Percentiles rank a stretch among this genome's conserved stretches.
These are phyloP conservation scores for Eupleurogrammus muticus DNA, from an alignment of 2,797 vertebrate genomes.

Conservation along the genomic window DNA sequence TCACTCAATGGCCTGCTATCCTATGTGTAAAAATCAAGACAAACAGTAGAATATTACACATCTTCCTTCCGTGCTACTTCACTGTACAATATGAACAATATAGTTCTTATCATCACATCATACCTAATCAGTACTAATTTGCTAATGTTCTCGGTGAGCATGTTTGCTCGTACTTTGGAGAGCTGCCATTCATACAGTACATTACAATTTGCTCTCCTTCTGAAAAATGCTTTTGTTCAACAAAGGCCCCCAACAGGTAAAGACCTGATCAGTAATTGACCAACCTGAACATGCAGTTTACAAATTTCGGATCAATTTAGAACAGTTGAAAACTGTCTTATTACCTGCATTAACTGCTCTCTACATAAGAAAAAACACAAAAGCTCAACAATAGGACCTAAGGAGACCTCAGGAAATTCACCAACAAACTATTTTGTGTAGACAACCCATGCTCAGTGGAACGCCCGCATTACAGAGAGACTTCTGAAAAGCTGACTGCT, in stretches of 20 bases:
- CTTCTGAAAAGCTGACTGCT: neutral
- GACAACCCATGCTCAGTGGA: neutral
- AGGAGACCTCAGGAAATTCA: too few relatives aligned
- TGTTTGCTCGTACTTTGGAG: neutral
- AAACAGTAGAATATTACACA: neutral
- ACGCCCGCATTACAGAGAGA: slow-evolving; percentile 2
- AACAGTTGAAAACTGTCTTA: neutral
- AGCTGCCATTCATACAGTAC: neutral
- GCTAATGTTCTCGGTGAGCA: slow-evolving; percentile 1
- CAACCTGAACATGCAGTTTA: neutral
- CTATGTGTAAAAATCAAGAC: too few relatives aligned
- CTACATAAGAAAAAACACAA: neutral
- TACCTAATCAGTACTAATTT: neutral
- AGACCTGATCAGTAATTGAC: neutral
- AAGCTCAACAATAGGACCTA: neutral
- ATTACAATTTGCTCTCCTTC: neutral
- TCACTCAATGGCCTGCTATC: too few relatives aligned
- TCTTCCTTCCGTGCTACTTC: neutral
- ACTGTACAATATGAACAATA: neutral
- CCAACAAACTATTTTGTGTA: neutral
- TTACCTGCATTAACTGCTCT: neutral
- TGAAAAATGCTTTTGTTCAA: neutral
- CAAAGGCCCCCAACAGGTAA: neutral
- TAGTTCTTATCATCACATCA: neutral
- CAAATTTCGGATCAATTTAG: neutral